Evolutionary conservation across 2,113 vertebrate genomes (phyloP), one percentile per base, ranked within the genome.

Genomic region (Plotosus lineatus): DNA sequence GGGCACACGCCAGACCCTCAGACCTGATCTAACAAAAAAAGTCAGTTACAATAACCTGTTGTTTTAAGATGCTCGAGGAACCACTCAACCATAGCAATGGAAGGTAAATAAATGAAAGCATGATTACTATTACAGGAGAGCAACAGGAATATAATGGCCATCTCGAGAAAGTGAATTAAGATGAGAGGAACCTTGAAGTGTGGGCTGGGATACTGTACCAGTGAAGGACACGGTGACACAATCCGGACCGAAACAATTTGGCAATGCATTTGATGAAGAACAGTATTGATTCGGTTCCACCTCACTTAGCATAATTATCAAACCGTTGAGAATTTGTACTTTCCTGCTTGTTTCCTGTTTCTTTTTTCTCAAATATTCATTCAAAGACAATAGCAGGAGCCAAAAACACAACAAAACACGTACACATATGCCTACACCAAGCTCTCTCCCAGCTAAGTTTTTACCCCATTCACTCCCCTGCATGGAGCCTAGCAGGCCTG

Each of bases 251-350:
- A 89, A 91, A 92, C 90, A 92, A 92, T 93, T 92, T 87, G 90
- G 83, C 91, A 93, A 95, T 93, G 92, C 94, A 93, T 89, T 93
- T 96, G 95, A 98, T 98, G 95, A 96, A 98, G n/a, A n/a, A 92
- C 93, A 89, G 90, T 95, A 97, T 97, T 92, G 97, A 98, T 98
- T 93, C 88, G 51, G 94, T 93, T 94, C 94, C 93, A 94, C 95
- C 94, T 96, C 95, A 96, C 96, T 97, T 96, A 96, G 93, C 94
- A 96, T 97, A 98, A 98, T 97, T 97, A 97, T 95, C 48, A 95
- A 94, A 91, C 90, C 90, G 89, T 84, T 93, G 95, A 96, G 97
- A 97, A 94, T 71, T 71, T 42, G 40, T 80, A 60, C 75, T 65
- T 65, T 3, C 58, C 58, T 73, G 28, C 21, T 68, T 33, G n/a